These are phyloP conservation scores for Listronotus bonariensis DNA, from an alignment of 1,140 invertebrate species.

Conservation along the genomic window DNA sequence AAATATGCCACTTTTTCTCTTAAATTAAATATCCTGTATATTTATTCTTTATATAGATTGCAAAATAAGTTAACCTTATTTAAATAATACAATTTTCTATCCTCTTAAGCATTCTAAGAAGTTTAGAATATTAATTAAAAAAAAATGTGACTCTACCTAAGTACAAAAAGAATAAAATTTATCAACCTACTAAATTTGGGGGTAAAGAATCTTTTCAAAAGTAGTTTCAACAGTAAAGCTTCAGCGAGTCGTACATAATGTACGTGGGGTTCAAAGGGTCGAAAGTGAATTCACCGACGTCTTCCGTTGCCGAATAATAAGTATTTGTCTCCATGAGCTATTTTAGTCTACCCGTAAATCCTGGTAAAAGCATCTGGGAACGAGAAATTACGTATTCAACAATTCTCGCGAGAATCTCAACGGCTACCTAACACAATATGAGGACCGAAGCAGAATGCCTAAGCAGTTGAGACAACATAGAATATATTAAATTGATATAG, in stretches of 20 bases:
- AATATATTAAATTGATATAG: too few relatives aligned
- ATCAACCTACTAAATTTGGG: too few relatives aligned
- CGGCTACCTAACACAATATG: conserved; percentile 13
- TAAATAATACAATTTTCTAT: too few relatives aligned
- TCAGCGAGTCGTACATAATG: neutral
- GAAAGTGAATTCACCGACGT: conserved; percentile 5
- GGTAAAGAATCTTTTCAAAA: too few relatives aligned
- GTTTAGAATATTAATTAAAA: too few relatives aligned
- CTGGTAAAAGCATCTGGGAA: conserved; percentile 16
- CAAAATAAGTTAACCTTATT: too few relatives aligned
- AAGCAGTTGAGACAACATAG: conserved; percentile 1
- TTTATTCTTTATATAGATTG: too few relatives aligned
- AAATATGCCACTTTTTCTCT: too few relatives aligned
- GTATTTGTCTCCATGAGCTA: conserved; percentile 12
- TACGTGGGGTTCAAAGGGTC: conserved; percentile 4
- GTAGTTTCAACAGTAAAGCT: neutral
- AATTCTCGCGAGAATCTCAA: conserved; percentile 14
- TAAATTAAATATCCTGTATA: too few relatives aligned
- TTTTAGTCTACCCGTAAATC: conserved; percentile 14
- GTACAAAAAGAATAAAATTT: too few relatives aligned
- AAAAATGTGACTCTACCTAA: too few relatives aligned
- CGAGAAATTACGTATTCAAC: conserved; percentile 14
- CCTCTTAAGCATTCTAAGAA: too few relatives aligned
- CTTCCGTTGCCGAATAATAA: conserved; percentile 8
- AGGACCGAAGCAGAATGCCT: neutral